These are phyloP conservation scores for Heterohyrax brucei DNA, from an alignment of 2,797 vertebrate species.

Conservation along the genomic window DNA sequence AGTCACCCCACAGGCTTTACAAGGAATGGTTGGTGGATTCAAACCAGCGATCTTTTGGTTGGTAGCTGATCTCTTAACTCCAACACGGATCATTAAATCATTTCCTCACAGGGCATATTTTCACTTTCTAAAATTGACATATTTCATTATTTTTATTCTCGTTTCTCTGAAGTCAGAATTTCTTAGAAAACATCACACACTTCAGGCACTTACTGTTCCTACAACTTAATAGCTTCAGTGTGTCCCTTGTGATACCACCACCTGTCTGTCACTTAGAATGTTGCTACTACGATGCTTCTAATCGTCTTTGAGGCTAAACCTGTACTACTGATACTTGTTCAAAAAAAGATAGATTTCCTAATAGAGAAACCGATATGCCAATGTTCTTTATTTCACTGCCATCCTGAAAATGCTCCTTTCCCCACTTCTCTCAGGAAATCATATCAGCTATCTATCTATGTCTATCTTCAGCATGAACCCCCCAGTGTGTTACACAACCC, in stretches of 20 bases:
- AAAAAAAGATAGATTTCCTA: not conserved
- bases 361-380: not conserved
- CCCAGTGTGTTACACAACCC: accelerated
- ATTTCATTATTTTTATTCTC: not conserved
- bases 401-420: not conserved
- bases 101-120: not conserved
- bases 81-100: not conserved
- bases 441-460: too few species aligned
- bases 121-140: slow-evolving; percentile 49
- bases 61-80: too few species aligned
- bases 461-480: not conserved
- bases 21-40: too few species aligned
- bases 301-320: slow-evolving; percentile 58
- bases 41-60: too few species aligned
- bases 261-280: not conserved
- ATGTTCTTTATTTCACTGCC: not conserved
- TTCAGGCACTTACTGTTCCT: not conserved
- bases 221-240: not conserved
- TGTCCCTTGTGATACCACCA: not conserved
- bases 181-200: not conserved
- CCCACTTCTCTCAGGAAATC: not conserved
- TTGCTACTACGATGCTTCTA: not conserved
- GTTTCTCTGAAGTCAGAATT: slow-evolving; percentile 39
- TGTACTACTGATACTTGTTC: not conserved
- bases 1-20: too few species aligned